Evolutionary conservation across 2,888 invertebrate species (phyloP), one percentile per base, ranked within the genome.

Genomic region (Ferrisia virgata): DNA sequence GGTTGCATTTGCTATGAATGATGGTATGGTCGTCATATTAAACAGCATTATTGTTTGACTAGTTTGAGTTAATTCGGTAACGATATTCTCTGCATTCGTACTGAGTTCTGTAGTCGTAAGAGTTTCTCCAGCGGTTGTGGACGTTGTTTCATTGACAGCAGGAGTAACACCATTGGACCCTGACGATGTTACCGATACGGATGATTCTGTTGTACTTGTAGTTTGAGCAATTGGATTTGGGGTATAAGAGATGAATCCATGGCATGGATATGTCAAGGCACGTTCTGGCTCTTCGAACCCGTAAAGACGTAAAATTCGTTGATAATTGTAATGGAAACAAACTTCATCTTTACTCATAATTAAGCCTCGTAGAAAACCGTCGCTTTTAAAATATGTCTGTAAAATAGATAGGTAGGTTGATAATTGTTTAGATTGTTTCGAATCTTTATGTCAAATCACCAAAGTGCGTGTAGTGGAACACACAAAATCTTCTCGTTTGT

Each of bases 341-440:
- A 95, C 93, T 87, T 94, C 94, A 87, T 93, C 94, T 86, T 93
- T 93, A 88, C 93, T 95, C 58, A 96, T 89, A 9, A 94, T 94
- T 85, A 95, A 89, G 0, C 95, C 95, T 15, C 94, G 94, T 1
- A 95, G 90, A 86, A 95, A 95, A 53, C 95, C 95, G 87, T 95
- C 94, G 87, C 93, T 92, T 85, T 94, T 93, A 87, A 95, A 94
- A 88, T 95, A 95, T 80, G 94, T 95, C 95, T 94, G 90, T 85
- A 90, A 85, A 79, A 33, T 18, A 25, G 13, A 13, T 36, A 47
- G 47, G 15, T 18, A 25, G 13, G 43, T 36, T n/a, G 47, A n/a
- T 47, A 47, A 47, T 47, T 47, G 15, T 25, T 25, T 8, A 28
- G 15, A 53, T 53, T 4, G 58, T 5, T 25, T 58, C 64, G 13